Conservation (phyloP, 2,113 vertebrate genomes). For the Aptenodytes forsteri region DNA sequence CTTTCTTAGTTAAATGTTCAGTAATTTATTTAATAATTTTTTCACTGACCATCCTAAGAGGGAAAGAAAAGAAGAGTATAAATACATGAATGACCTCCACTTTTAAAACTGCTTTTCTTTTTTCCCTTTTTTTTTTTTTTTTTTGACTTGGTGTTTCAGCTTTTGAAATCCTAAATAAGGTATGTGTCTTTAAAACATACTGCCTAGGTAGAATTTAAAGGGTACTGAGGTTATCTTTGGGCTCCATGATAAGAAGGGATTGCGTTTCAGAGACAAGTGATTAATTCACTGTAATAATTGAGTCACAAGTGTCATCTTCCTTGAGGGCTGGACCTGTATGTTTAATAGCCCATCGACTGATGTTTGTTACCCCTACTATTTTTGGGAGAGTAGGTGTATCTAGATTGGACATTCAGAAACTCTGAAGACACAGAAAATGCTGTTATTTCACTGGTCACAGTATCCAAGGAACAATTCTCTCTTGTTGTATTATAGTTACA, state of each 20-base stretch:
- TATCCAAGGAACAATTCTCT: not conserved
- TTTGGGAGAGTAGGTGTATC: not conserved
- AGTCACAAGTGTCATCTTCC: not conserved
- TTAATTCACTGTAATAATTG: not conserved
- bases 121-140: not conserved
- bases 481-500: no score
- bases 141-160: not conserved
- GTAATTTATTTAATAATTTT: not conserved
- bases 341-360: not conserved
- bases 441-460: not conserved
- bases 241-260: not conserved
- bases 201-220: not conserved
- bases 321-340: not conserved
- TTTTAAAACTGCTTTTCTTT: not conserved
- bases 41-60: not conserved
- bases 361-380: not conserved
- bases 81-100: not conserved
- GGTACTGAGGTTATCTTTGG: not conserved
- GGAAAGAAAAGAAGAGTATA: not conserved
- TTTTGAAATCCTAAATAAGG: not conserved
- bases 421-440: not conserved
- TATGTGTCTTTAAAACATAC: not conserved
- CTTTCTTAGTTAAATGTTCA: not conserved
- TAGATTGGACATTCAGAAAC: not conserved
- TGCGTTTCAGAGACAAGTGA: not conserved